Conservation (phyloP, 1,140 invertebrate species). For the Piezodorus guildinii region DNA sequence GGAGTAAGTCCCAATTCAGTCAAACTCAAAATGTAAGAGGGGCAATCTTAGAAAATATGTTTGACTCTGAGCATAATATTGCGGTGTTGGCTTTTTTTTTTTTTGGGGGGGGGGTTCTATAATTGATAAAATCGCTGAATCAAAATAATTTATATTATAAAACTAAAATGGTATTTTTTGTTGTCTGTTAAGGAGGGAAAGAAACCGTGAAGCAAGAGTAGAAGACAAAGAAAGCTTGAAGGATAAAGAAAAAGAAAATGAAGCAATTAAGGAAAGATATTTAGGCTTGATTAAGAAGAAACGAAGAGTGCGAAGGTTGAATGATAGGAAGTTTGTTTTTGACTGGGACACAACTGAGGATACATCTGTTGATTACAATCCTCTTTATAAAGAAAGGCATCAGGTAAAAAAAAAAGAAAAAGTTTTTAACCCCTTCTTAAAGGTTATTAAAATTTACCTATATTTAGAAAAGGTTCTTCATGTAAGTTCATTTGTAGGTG, state of each 20-base stretch:
- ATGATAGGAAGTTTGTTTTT: conserved; percentile 99
- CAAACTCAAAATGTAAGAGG: too few relatives aligned
- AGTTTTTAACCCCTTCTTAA: not conserved
- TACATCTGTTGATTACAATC: conserved; percentile 95
- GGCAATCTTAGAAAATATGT: too few relatives aligned
- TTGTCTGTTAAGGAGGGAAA: conserved; percentile 22
- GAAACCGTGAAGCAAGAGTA: conserved; percentile 33
- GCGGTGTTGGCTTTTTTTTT: too few relatives aligned
- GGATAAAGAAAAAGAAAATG: conserved; percentile 82
- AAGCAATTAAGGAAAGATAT: conserved; percentile 90
- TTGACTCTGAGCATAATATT: too few relatives aligned
- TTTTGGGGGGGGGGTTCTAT: too few relatives aligned
- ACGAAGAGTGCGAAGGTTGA: conserved; percentile 76
- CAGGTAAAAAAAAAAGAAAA: conserved; percentile 43
- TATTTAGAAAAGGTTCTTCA: not conserved
- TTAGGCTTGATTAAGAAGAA: conserved; percentile 92
- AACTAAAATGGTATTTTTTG: too few relatives aligned
- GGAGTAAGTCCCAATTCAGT: too few relatives aligned
- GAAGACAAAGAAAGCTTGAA: conserved; percentile 50
- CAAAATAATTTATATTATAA: too few relatives aligned
- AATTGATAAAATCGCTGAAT: too few relatives aligned
- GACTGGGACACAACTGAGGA: conserved; percentile 99
- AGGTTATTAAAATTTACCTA: not conserved
- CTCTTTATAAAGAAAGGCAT: conserved; percentile 90
- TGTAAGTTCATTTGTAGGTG: conserved; percentile 36